phyloP scores from a whole-genome alignment of 2,113 vertebrate genomes.

The Tamias sibiricus region DNA sequence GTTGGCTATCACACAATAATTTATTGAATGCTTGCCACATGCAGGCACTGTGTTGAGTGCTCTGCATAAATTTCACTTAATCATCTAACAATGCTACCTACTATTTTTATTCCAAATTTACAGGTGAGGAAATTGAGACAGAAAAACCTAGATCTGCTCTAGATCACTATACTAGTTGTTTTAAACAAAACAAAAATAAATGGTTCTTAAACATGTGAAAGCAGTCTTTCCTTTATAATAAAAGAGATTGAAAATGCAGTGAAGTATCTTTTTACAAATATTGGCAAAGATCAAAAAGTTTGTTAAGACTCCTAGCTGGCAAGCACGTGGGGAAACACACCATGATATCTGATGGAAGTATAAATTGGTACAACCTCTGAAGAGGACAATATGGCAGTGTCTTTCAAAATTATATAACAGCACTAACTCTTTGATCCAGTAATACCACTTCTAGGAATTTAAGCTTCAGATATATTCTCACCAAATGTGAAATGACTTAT shows the following conservation, averaged over 20 bases:
- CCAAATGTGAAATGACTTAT: neutral
- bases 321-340: neutral
- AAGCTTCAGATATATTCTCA: slow-evolving; percentile 6
- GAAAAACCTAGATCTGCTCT: slow-evolving; percentile 17
- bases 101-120: slow-evolving; percentile 50
- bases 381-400: neutral
- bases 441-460: slow-evolving; percentile 20
- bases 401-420: slow-evolving; percentile 39
- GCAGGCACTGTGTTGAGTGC: neutral
- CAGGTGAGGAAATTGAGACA: slow-evolving; percentile 42
- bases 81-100: neutral
- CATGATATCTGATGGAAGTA: neutral
- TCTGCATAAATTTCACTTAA: slow-evolving; percentile 17
- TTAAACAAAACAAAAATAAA: slow-evolving; percentile 42
- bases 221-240: slow-evolving; percentile 50
- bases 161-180: neutral
- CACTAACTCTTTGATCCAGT: slow-evolving; percentile 1
- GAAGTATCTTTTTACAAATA: neutral
- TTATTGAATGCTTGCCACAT: slow-evolving; percentile 39
- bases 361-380: neutral
- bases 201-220: slow-evolving; percentile 18
- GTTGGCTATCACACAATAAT: neutral
- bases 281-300: neutral
- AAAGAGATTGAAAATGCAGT: slow-evolving; percentile 15
- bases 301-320: neutral